phyloP scores from a whole-genome alignment of 2,888 invertebrate species.

The Crocallis elinguaria region DNA sequence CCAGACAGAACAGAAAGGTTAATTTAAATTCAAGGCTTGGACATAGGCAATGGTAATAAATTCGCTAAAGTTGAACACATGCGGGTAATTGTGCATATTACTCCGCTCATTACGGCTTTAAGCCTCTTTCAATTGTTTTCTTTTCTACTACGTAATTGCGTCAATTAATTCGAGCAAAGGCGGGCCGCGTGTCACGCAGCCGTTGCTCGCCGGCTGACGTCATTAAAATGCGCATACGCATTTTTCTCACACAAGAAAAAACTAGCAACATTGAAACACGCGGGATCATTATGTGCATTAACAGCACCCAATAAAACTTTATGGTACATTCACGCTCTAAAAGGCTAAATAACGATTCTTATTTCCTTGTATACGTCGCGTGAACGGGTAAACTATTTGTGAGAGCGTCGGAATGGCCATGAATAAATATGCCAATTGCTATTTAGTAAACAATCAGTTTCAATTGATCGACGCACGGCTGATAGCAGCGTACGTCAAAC shows the following conservation, averaged over 20 bases:
- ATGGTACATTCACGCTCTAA: constrained; percentile 56
- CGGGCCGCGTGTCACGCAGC: constrained; percentile 64
- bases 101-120: constrained; percentile 64
- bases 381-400: constrained; percentile 40
- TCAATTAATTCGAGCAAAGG: constrained; percentile 77
- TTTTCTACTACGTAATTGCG: constrained; percentile 76
- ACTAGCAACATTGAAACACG: constrained; percentile 55
- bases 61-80: constrained; percentile 56
- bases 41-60: constrained; percentile 49
- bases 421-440: constrained; percentile 49
- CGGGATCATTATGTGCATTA: constrained; percentile 57
- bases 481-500: constrained; percentile 76
- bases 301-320: constrained; percentile 61
- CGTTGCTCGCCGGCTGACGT: constrained; percentile 56
- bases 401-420: constrained; percentile 23
- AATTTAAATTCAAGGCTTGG: constrained; percentile 55
- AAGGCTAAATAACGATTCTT: constrained; percentile 53
- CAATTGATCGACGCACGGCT: constrained; percentile 71
- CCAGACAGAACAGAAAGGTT: constrained; percentile 36
- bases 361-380: constrained; percentile 47
- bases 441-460: constrained; percentile 73
- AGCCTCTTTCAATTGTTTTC: constrained; percentile 74
- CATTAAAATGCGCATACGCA: constrained; percentile 72
- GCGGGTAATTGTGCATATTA: constrained; percentile 70
- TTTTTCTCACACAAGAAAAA: constrained; percentile 63